Evolutionary conservation across 2,888 invertebrate species (phyloP), one percentile per base, ranked within the genome.

Genomic region (Pteria penguin): DNA sequence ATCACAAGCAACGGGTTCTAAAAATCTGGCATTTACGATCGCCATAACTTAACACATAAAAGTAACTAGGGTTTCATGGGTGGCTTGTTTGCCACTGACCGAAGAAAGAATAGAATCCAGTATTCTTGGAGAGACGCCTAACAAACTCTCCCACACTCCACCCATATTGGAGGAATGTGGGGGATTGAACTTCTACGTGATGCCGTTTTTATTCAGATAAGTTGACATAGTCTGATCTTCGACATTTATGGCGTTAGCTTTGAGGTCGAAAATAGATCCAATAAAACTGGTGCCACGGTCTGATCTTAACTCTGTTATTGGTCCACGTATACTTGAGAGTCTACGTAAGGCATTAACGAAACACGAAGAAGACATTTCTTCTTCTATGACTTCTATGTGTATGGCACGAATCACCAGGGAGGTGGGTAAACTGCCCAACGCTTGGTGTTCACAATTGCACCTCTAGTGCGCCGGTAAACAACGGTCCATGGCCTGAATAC

Each of bases 371-470:
- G 45, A 14, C 45, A 45, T 45, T 18, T 45, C 45, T 18, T 45
- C 45, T 57, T 82, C 78, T 0, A 78, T 36, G 27, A 78, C 72
- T 33, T 82, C 80, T 18, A 80, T 76, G 54, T 82, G 82, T 4
- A 80, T 55, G 4, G 78, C 80, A 11, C 76, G 45, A 2, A 69
- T 66, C 1, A 52, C 36, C 4, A 80, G 33, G 32, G 80, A 82
- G 1, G 78, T 80, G 24, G 81, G 75, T 8, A 82, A 4, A 80
- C 61, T 5, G 75, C 81, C 82, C 79, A 82, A 11, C 80, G 60
- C 45, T 82, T 82, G 45, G 8, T 45, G 45, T 45, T 45, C 45
- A 45, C 45, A 1, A 45, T 45, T 14, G 72, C 68, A 5, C 75
- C 75, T 33, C 76, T 52, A 5, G 79, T 77, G 2, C 61, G 33